A percentile compares a stretch with the other conserved stretches of the same genome.
Conservation (phyloP, 2,888 invertebrate genomes). For the Habroteleia sp. region DNA sequence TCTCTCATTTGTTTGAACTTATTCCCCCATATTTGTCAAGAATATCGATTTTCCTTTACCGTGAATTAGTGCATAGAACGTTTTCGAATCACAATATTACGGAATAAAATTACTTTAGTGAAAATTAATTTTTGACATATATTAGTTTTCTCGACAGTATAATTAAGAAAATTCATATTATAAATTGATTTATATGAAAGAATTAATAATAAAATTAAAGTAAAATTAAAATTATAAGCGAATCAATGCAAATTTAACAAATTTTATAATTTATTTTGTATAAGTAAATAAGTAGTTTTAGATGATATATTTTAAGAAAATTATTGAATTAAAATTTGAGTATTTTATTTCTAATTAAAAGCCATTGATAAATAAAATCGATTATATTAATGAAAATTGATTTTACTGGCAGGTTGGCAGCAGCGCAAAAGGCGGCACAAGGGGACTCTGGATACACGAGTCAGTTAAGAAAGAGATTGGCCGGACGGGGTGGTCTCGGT, state of each 20-base stretch:
- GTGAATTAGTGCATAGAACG: slow-evolving; percentile 20
- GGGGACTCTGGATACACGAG: slow-evolving; percentile 80
- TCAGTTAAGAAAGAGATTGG: slow-evolving; percentile 80
- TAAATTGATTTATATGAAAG: too few species aligned
- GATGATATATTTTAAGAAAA: too few species aligned
- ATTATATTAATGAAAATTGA: slow-evolving; percentile 8
- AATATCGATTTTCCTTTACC: slow-evolving; percentile 36
- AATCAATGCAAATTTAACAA: too few species aligned
- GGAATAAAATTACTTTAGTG: slow-evolving; percentile 3
- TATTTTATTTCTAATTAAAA: too few species aligned
- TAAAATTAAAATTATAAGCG: too few species aligned
- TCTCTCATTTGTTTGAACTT: slow-evolving; percentile 40
- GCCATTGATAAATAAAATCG: not conserved
- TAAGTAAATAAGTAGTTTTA: too few species aligned
- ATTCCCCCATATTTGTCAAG: slow-evolving; percentile 36
- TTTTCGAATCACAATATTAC: slow-evolving; percentile 6
- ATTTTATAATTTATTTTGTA: too few species aligned
- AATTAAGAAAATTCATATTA: too few species aligned
- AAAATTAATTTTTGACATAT: too few species aligned
- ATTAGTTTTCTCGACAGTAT: too few species aligned
- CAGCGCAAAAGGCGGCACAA: slow-evolving; percentile 94
- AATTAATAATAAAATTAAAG: too few species aligned
- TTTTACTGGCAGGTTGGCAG: slow-evolving; percentile 89
- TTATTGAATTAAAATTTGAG: too few species aligned
- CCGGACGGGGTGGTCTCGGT: slow-evolving; percentile 80